phyloP scores from a whole-genome alignment of 2,888 invertebrate species.

The Eupithecia vulgata region DNA sequence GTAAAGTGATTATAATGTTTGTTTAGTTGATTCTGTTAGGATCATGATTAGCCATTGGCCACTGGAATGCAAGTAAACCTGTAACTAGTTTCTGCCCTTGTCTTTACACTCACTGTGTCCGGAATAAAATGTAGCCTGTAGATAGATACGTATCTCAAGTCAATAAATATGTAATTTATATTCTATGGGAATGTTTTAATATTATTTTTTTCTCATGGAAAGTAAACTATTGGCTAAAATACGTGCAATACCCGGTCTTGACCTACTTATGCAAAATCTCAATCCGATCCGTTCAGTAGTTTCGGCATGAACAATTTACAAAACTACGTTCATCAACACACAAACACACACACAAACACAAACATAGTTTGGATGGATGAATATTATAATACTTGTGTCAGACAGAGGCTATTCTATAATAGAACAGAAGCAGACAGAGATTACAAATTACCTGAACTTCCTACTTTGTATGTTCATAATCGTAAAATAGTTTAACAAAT shows the following conservation, averaged over 20 bases:
- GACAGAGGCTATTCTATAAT: background rate
- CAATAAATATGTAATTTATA: no score
- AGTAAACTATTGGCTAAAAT: background rate
- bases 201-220: background rate
- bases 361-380: no score
- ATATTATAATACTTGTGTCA: no score
- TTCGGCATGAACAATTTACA: background rate
- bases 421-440: background rate
- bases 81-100: background rate
- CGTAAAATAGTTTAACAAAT: background rate
- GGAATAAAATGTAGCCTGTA: background rate
- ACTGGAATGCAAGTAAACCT: background rate
- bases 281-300: background rate
- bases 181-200: no score
- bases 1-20: slow-evolving; percentile 11
- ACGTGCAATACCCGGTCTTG: no score
- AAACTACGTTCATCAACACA: background rate
- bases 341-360: no score
- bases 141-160: no score
- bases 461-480: background rate
- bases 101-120: background rate
- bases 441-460: background rate
- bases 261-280: background rate
- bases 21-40: background rate
- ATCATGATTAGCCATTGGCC: background rate